Evolutionary conservation across 2,888 invertebrate species (phyloP).

Genomic region (Drosophila anomalata): DNA sequence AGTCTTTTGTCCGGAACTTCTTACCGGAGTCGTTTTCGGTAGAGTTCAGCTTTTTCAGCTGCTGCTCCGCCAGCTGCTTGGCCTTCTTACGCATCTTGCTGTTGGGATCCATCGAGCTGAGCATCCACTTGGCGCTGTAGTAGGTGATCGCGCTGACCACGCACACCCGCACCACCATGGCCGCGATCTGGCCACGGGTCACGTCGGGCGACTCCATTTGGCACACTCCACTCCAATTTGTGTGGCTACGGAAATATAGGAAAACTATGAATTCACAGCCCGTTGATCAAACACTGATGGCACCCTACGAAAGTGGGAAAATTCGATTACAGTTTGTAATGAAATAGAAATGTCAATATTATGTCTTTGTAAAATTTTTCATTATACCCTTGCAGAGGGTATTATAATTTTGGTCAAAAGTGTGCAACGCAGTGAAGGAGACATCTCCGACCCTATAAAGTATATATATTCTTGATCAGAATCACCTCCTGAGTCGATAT

Average conservation of each 20-base stretch:
- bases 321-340: background rate
- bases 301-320: slow-evolving; percentile 6
- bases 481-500: too few species aligned
- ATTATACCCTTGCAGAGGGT: too few species aligned
- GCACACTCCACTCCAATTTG: background rate
- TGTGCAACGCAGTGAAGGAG: too few species aligned
- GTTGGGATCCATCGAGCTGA: slow-evolving; percentile 95
- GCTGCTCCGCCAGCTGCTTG: slow-evolving; percentile 90
- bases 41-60: slow-evolving; percentile 87
- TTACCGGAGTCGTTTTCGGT: slow-evolving; percentile 84
- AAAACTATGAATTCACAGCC: background rate
- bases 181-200: slow-evolving; percentile 42
- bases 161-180: slow-evolving; percentile 86
- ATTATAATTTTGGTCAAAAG: too few species aligned
- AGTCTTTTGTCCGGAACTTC: slow-evolving; percentile 86
- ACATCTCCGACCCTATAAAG: too few species aligned
- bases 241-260: background rate
- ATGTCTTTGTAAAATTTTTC: too few species aligned
- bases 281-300: background rate
- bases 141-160: slow-evolving; percentile 91
- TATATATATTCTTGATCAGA: too few species aligned
- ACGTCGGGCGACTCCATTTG: slow-evolving; percentile 49
- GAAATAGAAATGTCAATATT: too few species aligned
- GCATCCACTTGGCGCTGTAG: slow-evolving; percentile 94
- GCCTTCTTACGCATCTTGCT: slow-evolving; percentile 93